Evolutionary conservation across 1,140 invertebrate species (phyloP).

Genomic region (Meteorus sp.): DNA sequence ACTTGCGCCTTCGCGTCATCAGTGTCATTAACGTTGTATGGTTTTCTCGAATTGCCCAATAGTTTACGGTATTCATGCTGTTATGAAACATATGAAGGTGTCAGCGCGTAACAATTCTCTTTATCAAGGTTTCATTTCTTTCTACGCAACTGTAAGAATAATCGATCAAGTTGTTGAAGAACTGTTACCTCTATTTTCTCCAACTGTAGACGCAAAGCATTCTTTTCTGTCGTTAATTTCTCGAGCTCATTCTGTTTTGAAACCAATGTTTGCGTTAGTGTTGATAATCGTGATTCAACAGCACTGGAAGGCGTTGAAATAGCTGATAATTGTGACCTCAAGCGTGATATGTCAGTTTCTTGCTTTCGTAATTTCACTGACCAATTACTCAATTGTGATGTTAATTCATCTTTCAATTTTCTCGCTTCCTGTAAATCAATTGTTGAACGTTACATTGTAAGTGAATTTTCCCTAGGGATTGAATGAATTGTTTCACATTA

Average conservation of each 20-base stretch:
- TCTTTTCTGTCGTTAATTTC: constrained; percentile 75
- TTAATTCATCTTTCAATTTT: constrained; percentile 64
- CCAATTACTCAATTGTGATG: constrained; percentile 59
- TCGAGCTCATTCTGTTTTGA: constrained; percentile 80
- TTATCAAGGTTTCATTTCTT: too few species aligned
- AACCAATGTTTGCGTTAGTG: constrained; percentile 78
- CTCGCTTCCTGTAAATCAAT: constrained; percentile 61
- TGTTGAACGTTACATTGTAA: constrained; percentile 8
- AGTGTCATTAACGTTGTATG: constrained; percentile 64
- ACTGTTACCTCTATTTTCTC: constrained; percentile 72
- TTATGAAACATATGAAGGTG: constrained; percentile 16
- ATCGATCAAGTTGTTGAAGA: too few species aligned
- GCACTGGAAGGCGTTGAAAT: constrained; percentile 63
- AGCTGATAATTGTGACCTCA: constrained; percentile 63
- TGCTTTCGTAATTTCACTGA: constrained; percentile 62
- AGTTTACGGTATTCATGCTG: constrained; percentile 60
- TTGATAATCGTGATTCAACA: constrained; percentile 69
- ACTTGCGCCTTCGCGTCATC: constrained; percentile 72
- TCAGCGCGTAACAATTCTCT: not conserved
- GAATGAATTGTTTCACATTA: constrained; percentile 28
- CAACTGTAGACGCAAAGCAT: constrained; percentile 75
- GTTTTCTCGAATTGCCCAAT: constrained; percentile 45
- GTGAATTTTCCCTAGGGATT: not conserved
- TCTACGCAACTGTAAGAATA: too few species aligned
- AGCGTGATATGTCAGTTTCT: constrained; percentile 65